These are phyloP conservation scores for Sialis fuliginosa DNA, from an alignment of 2,888 invertebrate species.

Conservation along the genomic window DNA sequence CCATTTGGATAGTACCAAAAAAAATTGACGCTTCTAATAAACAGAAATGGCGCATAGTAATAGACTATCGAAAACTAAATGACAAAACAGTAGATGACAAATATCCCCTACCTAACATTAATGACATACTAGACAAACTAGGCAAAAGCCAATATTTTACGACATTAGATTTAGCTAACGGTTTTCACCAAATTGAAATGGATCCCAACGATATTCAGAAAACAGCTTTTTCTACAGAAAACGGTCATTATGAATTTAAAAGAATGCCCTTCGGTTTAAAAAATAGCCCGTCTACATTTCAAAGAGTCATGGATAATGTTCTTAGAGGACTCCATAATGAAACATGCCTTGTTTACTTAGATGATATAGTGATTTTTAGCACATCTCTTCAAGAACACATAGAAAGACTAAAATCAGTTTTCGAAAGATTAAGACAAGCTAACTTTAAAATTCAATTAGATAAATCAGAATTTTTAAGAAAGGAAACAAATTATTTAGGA, in stretches of 20 bases:
- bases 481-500: slow-evolving; percentile 15
- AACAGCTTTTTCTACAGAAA: slow-evolving; percentile 6
- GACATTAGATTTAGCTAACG: no score
- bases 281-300: no score
- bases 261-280: no score
- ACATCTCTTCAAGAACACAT: neutral
- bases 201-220: neutral
- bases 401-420: neutral
- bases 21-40: slow-evolving; percentile 15
- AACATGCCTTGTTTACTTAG: no score
- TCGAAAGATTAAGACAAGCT: neutral
- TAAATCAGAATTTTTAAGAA: slow-evolving; percentile 9
- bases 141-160: no score
- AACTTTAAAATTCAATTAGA: slow-evolving; percentile 6
- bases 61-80: slow-evolving; percentile 21
- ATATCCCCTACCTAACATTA: no score
- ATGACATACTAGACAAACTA: no score
- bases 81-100: no score
- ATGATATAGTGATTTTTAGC: slow-evolving; percentile 5
- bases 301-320: no score
- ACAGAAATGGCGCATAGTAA: slow-evolving; percentile 18
- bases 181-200: slow-evolving; percentile 18
- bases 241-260: slow-evolving; percentile 2
- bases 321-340: no score
- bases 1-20: slow-evolving; percentile 16